These are phyloP conservation scores for Saccostrea cuccullata DNA, from an alignment of 1,140 invertebrate genomes.

Conservation along the genomic window DNA sequence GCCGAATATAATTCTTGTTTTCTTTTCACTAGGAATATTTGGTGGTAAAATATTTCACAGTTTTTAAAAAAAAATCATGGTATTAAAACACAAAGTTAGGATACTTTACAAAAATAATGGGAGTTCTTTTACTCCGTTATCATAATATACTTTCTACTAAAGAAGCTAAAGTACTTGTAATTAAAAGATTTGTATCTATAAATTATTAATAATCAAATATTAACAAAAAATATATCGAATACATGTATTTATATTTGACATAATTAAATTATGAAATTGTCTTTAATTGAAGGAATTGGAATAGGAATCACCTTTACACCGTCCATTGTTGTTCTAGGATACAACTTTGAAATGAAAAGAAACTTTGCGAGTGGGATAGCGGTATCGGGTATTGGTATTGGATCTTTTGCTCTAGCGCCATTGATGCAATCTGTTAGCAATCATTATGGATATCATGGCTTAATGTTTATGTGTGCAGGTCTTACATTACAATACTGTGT, in stretches of 20 bases:
- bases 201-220: not conserved
- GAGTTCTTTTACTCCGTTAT: no score
- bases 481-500: conserved; percentile 25
- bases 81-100: no score
- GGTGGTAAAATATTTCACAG: not conserved
- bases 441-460: conserved; percentile 34
- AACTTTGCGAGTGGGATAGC: conserved; percentile 42
- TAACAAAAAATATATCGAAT: not conserved
- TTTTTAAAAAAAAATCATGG: no score
- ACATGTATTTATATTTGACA: not conserved
- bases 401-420: conserved; percentile 21
- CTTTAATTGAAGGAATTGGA: conserved; percentile 19
- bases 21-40: conserved; percentile 32
- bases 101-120: no score
- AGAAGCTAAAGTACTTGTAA: not conserved
- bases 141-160: no score
- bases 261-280: not conserved
- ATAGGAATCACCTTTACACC: conserved; percentile 14
- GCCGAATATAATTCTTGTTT: not conserved
- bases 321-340: conserved; percentile 39
- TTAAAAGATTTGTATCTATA: no score
- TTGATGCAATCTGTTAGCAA: conserved; percentile 22
- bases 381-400: conserved; percentile 36
- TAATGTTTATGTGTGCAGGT: conserved; percentile 17
- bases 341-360: conserved; percentile 46